These are phyloP conservation scores for Sceloporus undulatus DNA, from an alignment of 2,113 vertebrate genomes.

Conservation along the genomic window DNA sequence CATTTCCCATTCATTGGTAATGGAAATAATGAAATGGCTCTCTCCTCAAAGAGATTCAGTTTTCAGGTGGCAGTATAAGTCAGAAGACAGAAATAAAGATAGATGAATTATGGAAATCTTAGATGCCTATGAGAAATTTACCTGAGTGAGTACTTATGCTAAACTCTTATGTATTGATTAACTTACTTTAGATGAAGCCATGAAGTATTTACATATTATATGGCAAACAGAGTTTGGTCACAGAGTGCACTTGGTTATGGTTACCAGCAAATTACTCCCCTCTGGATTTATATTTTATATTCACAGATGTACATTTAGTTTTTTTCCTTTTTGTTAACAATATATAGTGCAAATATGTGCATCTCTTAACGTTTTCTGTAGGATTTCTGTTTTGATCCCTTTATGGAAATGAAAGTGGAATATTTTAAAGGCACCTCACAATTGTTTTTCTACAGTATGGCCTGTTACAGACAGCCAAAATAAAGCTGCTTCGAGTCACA, in stretches of 20 bases:
- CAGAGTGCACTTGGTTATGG: neutral
- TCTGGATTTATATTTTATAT: neutral
- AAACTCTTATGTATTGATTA: neutral
- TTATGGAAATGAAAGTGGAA: conserved; percentile 49
- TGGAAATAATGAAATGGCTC: neutral
- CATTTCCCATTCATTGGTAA: neutral
- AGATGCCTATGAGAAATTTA: neutral
- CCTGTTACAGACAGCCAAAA: no score
- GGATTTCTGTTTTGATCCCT: conserved; percentile 25
- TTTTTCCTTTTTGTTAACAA: neutral
- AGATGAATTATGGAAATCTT: neutral
- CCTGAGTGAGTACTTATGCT: neutral
- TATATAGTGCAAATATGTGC: neutral
- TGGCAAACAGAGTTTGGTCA: neutral
- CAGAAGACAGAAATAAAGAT: neutral
- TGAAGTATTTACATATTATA: neutral
- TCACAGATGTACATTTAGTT: neutral
- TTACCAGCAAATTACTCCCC: neutral
- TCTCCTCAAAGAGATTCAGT: neutral
- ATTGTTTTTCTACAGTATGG: conserved; percentile 54
- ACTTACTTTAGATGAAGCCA: neutral
- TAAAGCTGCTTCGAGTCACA: no score
- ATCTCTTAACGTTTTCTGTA: neutral
- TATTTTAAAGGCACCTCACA: neutral
- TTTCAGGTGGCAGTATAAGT: neutral